Evolutionary conservation across 2,797 vertebrate genomes (phyloP), one percentile per base, ranked within the genome.

Genomic region (Taeniopygia guttata): DNA sequence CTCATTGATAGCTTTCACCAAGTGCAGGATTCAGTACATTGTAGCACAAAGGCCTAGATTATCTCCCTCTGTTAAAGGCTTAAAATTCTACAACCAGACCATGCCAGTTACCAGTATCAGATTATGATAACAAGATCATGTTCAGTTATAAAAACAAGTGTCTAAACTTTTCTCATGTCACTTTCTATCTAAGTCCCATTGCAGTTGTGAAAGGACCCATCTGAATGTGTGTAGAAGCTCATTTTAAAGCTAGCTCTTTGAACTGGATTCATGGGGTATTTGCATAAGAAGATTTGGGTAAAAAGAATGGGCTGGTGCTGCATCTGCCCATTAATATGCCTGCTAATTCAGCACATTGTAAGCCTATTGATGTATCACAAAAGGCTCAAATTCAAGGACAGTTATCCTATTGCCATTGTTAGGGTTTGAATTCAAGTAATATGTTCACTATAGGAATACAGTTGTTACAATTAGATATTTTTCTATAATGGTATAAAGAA

Each of bases 391-490:
- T 98, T 98, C 98, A 98, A 98, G 99, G 99, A 98, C 99, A 99
- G 99, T 99, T 99, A 99, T 99, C 99, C 98, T 98, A 98, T 98
- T 98, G 98, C 98, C 98, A 99, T 99, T 99, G 99, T 99, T 99
- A 99, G 98, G 95, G 97, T 97, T 97, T 98, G 98, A 98, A 99
- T 98, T 98, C 98, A 98, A 98, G 98, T 98, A 98, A 98, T 98
- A 98, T 98, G 98, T 98, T 98, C 98, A 89, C 97, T 97, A 94
- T 97, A 97, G 97, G 98, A 98, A 97, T 98, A 98, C 99, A 99
- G 99, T 99, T 99, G 99, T 99, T 99, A 99, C 99, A 99, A 99
- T 99, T 99, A 99, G 98, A 99, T 99, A 99, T 99, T 99, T 98
- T 98, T 97, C 97, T 95, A 97, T 95, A 97, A 98, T 93, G 96